A percentile compares a stretch with the other conserved stretches of the same genome.
Conservation (phyloP, 1,140 invertebrate species). For the Drosophila cardini region DNA sequence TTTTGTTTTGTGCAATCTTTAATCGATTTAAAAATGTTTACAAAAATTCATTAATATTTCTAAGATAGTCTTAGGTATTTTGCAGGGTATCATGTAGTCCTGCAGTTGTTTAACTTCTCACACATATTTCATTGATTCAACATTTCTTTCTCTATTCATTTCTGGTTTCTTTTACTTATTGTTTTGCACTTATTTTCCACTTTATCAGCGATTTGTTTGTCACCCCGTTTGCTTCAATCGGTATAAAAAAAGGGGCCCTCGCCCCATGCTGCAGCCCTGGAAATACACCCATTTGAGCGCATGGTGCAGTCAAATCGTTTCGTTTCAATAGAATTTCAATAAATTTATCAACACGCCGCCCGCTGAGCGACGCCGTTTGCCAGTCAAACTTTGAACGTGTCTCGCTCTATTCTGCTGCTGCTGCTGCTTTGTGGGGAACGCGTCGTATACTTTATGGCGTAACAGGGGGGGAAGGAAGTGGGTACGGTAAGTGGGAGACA, state of each 20-base stretch:
- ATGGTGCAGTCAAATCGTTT: conserved; percentile 76
- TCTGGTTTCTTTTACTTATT: conserved; percentile 12
- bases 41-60: too few relatives aligned
- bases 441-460: conserved; percentile 70
- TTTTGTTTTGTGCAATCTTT: neutral
- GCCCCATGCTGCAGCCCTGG: neutral
- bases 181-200: conserved; percentile 76
- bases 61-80: too few relatives aligned
- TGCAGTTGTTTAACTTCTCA: neutral
- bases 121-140: neutral
- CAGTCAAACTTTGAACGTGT: conserved; percentile 21
- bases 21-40: too few relatives aligned
- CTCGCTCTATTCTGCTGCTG: conserved; percentile 37
- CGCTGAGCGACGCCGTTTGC: conserved; percentile 34
- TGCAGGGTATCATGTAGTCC: conserved; percentile 2
- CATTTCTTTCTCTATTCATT: neutral
- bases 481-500: neutral
- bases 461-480: neutral
- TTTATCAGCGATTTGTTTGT: conserved; percentile 76
- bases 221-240: conserved; percentile 1
- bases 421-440: conserved; percentile 48
- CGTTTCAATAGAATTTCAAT: conserved; percentile 83
- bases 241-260: neutral
- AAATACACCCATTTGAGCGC: conserved; percentile 11
- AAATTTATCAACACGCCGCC: conserved; percentile 78